These are phyloP conservation scores for Polydesmus complanatus DNA, from an alignment of 2,888 invertebrate species.

Conservation along the genomic window DNA sequence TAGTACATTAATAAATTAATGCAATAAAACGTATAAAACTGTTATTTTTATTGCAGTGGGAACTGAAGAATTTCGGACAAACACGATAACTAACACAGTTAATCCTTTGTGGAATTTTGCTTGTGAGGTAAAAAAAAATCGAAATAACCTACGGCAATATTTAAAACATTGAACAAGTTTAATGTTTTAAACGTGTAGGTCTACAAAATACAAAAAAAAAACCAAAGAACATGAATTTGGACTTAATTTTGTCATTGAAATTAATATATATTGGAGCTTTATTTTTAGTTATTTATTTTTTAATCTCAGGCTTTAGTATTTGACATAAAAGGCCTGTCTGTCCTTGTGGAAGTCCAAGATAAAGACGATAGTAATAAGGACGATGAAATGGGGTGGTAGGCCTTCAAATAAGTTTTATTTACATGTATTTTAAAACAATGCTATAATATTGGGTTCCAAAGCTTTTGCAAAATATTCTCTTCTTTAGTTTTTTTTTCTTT, in stretches of 20 bases:
- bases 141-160: not conserved
- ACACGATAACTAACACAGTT: constrained; percentile 82
- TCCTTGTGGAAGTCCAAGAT: constrained; percentile 23
- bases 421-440: not conserved
- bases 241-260: too few species aligned
- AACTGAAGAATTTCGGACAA: constrained; percentile 82
- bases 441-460: not conserved
- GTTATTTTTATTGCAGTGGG: constrained; percentile 77
- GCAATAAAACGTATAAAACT: too few species aligned
- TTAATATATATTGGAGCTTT: not conserved
- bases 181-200: too few species aligned
- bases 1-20: too few species aligned
- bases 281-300: constrained; percentile 2
- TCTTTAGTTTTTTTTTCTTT: not conserved
- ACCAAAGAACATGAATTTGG: too few species aligned
- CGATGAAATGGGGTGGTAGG: constrained; percentile 18
- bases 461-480: not conserved
- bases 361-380: constrained; percentile 15
- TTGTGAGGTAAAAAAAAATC: constrained; percentile 66
- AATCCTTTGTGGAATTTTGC: constrained; percentile 96
- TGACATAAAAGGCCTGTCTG: constrained; percentile 31
- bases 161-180: not conserved
- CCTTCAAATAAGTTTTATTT: not conserved
- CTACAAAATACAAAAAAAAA: too few species aligned
- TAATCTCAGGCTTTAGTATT: constrained; percentile 31